Evolutionary conservation across 2,888 invertebrate genomes (phyloP).

Genomic region (Thereva nobilitata): DNA sequence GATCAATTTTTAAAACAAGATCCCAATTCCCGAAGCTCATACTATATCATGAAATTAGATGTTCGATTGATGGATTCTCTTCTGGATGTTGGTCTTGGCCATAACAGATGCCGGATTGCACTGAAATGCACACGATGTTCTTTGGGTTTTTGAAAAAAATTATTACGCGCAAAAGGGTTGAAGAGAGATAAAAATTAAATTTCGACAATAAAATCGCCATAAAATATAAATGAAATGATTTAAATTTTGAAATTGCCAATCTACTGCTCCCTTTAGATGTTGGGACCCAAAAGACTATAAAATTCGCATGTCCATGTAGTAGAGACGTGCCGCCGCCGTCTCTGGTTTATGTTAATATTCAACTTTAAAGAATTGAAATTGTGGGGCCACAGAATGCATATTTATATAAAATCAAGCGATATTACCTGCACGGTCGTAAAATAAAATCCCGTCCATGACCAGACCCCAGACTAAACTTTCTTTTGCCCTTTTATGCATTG

Average conservation of each 20-base stretch:
- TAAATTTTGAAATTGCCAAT: conserved; percentile 42
- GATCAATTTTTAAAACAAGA: background rate
- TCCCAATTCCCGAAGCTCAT: conserved; percentile 8
- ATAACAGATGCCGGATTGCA: background rate
- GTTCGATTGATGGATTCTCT: conserved; percentile 25
- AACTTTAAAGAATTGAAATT: conserved; percentile 14
- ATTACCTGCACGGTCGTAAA: conserved; percentile 29
- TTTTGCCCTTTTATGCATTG: background rate
- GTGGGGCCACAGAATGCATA: conserved; percentile 22
- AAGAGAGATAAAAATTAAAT: conserved; percentile 40
- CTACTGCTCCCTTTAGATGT: conserved; percentile 39
- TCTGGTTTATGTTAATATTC: conserved; percentile 28
- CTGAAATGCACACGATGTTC: conserved; percentile 15
- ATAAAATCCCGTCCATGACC: conserved; percentile 12
- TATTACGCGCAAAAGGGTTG: background rate
- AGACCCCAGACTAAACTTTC: conserved; percentile 16
- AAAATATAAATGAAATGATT: conserved; percentile 43
- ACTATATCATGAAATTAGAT: conserved; percentile 9
- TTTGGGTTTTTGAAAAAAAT: background rate
- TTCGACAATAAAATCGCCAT: conserved; percentile 42
- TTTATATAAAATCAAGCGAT: conserved; percentile 30
- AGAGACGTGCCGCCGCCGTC: conserved; percentile 7
- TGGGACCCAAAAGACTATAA: conserved; percentile 36
- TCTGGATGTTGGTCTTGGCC: background rate
- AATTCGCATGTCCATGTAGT: conserved; percentile 17